These are phyloP conservation scores for Megathymus violae DNA, from an alignment of 1,140 invertebrate species.

Conservation along the genomic window DNA sequence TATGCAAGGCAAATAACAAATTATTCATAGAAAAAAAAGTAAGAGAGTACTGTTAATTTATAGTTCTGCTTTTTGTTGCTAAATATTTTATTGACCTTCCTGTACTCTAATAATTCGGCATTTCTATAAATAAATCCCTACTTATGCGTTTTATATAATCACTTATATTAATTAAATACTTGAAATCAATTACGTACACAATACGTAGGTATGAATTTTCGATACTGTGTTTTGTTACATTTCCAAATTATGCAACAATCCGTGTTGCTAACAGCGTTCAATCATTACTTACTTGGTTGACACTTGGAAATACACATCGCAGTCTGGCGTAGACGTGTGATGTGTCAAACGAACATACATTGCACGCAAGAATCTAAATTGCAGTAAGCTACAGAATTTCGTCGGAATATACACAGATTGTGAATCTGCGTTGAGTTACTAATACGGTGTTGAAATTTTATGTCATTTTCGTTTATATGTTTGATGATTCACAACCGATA, in stretches of 20 bases:
- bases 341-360: conserved; percentile 31
- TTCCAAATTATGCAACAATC: neutral
- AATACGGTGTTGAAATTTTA: conserved; percentile 20
- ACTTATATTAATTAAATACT: too few relatives aligned
- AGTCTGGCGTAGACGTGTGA: conserved; percentile 29
- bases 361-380: conserved; percentile 19
- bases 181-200: too few relatives aligned
- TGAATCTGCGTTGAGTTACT: conserved; percentile 14
- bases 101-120: too few relatives aligned
- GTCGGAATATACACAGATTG: conserved; percentile 12
- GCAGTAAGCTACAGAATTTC: conserved; percentile 25
- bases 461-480: conserved; percentile 5
- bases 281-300: conserved; percentile 27
- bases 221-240: conserved; percentile 1
- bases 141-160: too few relatives aligned
- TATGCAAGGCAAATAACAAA: too few relatives aligned
- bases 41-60: too few relatives aligned
- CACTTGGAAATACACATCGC: conserved; percentile 31
- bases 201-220: too few relatives aligned
- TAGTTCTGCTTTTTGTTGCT: too few relatives aligned
- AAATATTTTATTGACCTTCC: too few relatives aligned
- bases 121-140: too few relatives aligned
- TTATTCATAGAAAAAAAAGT: too few relatives aligned
- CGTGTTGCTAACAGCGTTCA: conserved; percentile 15
- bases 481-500: too few relatives aligned